Evolutionary conservation across 2,888 invertebrate genomes (phyloP).

Genomic region (Agrenia bidenticulata): DNA sequence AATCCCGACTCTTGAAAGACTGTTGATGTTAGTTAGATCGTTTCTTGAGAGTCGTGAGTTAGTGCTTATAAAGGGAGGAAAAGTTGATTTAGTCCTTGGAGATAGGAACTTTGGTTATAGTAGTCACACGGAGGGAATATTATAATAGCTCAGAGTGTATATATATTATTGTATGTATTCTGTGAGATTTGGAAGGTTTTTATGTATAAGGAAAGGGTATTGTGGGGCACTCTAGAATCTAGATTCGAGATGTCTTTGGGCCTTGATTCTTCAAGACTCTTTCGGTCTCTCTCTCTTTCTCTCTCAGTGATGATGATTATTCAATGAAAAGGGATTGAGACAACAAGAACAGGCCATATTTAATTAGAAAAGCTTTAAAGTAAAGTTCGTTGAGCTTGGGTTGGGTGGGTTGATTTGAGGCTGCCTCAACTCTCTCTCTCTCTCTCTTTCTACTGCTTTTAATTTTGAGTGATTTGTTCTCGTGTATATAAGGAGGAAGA

Average conservation of each 20-base stretch:
- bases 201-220: no score
- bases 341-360: conserved; percentile 46
- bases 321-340: conserved; percentile 51
- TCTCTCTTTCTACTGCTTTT: conserved; percentile 22
- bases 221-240: no score
- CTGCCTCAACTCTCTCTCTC: no score
- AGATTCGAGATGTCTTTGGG: no score
- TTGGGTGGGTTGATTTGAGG: conserved; percentile 1
- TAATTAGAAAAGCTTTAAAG: conserved; percentile 52
- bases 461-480: conserved; percentile 26
- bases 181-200: neutral
- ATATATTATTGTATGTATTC: neutral
- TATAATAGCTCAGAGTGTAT: neutral
- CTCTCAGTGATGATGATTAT: conserved; percentile 44
- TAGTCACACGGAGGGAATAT: neutral
- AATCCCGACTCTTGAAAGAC: no score
- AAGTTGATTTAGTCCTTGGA: conserved; percentile 31
- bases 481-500: neutral
- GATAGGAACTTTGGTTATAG: neutral
- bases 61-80: neutral
- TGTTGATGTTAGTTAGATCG: neutral
- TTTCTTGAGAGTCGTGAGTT: neutral
- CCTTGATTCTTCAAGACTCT: conserved; percentile 23
- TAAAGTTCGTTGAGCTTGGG: conserved; percentile 26
- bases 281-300: conserved; percentile 9